Evolutionary conservation across 2,888 invertebrate genomes (phyloP), one percentile per base, ranked within the genome.

Genomic region (Rambutsinella grinnellia): DNA sequence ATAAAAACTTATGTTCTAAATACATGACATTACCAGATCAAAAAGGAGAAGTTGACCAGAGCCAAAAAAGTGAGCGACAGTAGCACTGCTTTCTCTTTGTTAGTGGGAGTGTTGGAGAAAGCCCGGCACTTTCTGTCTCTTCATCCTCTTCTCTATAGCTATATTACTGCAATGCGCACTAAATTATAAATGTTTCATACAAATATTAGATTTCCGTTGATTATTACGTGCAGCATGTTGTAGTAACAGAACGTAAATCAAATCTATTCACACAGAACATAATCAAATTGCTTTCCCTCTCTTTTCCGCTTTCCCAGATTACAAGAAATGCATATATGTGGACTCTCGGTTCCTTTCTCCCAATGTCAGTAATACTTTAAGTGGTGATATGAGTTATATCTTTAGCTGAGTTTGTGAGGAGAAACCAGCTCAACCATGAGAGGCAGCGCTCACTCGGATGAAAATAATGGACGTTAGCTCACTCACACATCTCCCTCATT

Each of bases 1-100:
- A 46, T 26, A 60, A 36, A 63, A 71, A 56, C 65, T 28, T 72
- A 47, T 51, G 74, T 62, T 62, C 75, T 63, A 68, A 75, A 75
- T 75, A 68, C 68, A 75, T 75, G 75, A 75, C 75, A 75, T 75
- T 75, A 68, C 68, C 75, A 75, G 75, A 68, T 75, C 75, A 75
- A 75, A 58, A 58, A 75, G 63, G 67, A 58, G 71, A 47, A 60
- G 75, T 75, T 75, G 75, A 75, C 75, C 75, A 75, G 58, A 68
- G 75, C 75, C 75, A 75, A 75, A 63, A 68, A 67, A 62, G 53
- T 19, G 51, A 58, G 23, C 26, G 23, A 54, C 27, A 36, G 21
- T 26, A 15, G 1, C 28, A 49, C 36, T 15, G 1, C 44, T 60
- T n/a, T 54, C 10, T 36, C n/a, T 65, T 63, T 63, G 61, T 19